Percentiles rank a stretch among this genome's conserved stretches.
Conservation (phyloP, 2,113 vertebrate species). For the Potamarius usumacintae region DNA sequence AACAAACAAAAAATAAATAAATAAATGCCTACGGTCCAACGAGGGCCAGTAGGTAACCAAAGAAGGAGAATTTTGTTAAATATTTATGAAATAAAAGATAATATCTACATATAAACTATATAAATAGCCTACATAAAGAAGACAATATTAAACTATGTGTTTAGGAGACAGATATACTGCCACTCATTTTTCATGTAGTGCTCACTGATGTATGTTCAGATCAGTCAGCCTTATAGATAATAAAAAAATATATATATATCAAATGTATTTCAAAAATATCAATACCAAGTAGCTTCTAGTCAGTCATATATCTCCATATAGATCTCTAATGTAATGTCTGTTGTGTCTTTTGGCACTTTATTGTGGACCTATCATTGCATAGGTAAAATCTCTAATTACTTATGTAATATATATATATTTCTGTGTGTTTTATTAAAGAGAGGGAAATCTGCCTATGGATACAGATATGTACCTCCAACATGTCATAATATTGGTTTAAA, state of each 20-base stretch:
- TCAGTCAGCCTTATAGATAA: slow-evolving; percentile 66
- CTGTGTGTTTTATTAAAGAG: slow-evolving; percentile 83
- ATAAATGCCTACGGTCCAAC: slow-evolving; percentile 68
- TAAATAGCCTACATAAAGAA: slow-evolving; percentile 40
- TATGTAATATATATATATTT: slow-evolving; percentile 88
- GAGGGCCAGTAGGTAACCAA: slow-evolving; percentile 80
- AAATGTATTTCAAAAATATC: slow-evolving; percentile 71
- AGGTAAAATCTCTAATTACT: slow-evolving; percentile 93
- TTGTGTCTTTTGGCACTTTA: slow-evolving; percentile 93
- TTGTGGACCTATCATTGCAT: slow-evolving; percentile 86
- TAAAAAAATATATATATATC: slow-evolving; percentile 67
- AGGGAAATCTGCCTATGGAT: slow-evolving; percentile 92
- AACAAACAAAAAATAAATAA: background rate
- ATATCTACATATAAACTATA: slow-evolving; percentile 43
- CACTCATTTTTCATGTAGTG: slow-evolving; percentile 77
- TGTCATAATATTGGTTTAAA: slow-evolving; percentile 80
- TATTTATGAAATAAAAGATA: slow-evolving; percentile 56
- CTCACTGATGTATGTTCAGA: slow-evolving; percentile 79
- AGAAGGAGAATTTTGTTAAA: slow-evolving; percentile 71
- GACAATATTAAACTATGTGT: slow-evolving; percentile 60
- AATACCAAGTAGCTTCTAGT: slow-evolving; percentile 73
- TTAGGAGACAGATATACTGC: slow-evolving; percentile 78
- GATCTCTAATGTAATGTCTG: slow-evolving; percentile 76
- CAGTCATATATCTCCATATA: slow-evolving; percentile 72
- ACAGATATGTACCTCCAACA: slow-evolving; percentile 92